A percentile compares a stretch with the other conserved stretches of the same genome.
Evolutionary conservation across 2,113 vertebrate species (phyloP).

Genomic region (Micronycteris hirsuta): DNA sequence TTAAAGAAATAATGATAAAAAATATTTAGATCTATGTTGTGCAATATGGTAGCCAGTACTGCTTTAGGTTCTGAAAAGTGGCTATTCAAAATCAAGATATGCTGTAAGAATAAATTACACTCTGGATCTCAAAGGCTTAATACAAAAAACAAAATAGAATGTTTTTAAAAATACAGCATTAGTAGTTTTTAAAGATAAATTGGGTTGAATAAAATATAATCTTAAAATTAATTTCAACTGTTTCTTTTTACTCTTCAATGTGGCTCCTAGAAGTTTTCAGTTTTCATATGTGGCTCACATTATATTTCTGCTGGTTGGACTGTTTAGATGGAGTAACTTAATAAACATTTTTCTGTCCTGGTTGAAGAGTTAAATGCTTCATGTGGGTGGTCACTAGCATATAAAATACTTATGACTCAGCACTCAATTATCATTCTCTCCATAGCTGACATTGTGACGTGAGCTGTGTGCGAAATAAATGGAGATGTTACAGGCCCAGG

Average conservation of each 20-base stretch:
- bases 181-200: not conserved
- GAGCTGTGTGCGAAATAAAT: not conserved
- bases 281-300: not conserved
- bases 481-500: not conserved
- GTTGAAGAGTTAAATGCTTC: not conserved
- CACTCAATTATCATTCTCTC: not conserved
- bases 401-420: not conserved
- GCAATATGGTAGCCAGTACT: not conserved
- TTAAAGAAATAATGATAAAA: not conserved
- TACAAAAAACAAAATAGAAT: not conserved
- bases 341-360: not conserved
- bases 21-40: not conserved
- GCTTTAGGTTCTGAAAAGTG: constrained; percentile 25
- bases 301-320: not conserved
- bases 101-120: not conserved
- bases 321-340: not conserved
- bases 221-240: not conserved
- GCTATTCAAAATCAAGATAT: not conserved
- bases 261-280: not conserved
- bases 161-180: not conserved
- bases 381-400: not conserved
- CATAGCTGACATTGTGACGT: not conserved
- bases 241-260: not conserved
- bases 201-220: not conserved
- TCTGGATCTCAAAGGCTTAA: not conserved